These are phyloP conservation scores for Myrmophylax atrothorax DNA, from an alignment of 2,113 vertebrate genomes.

Conservation along the genomic window DNA sequence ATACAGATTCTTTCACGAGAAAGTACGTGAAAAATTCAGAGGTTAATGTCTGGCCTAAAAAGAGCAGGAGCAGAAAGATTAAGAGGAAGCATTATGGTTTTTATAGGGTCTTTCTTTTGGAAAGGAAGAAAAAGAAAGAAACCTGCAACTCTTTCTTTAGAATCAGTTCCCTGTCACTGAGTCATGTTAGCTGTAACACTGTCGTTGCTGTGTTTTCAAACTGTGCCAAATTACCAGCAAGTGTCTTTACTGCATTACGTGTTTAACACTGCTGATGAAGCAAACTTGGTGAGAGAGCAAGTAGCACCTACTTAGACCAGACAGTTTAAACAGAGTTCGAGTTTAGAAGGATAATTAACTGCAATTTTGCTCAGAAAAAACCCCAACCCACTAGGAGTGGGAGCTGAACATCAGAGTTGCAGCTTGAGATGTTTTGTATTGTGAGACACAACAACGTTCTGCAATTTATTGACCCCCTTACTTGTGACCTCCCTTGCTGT, in stretches of 20 bases:
- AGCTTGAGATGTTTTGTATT: constrained; percentile 44
- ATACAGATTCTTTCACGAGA: not conserved
- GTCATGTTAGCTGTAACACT: constrained; percentile 36
- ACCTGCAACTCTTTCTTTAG: constrained; percentile 66
- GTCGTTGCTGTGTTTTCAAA: constrained; percentile 72
- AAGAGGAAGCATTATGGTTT: constrained; percentile 9
- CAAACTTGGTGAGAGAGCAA: constrained; percentile 51
- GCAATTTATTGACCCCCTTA: constrained; percentile 22
- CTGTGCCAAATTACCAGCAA: constrained; percentile 94
- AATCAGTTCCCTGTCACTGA: constrained; percentile 56
- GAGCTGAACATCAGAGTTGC: constrained; percentile 51
- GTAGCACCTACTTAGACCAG: constrained; percentile 49
- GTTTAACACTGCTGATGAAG: constrained; percentile 78
- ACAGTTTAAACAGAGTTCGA: constrained; percentile 21
- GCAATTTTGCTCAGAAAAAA: constrained; percentile 45
- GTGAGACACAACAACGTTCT: constrained; percentile 21
- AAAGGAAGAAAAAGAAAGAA: constrained; percentile 34
- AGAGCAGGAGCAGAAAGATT: constrained; percentile 22
- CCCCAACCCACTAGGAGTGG: not conserved
- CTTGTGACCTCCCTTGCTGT: not conserved
- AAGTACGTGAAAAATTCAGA: constrained; percentile 43
- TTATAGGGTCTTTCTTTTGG: not conserved
- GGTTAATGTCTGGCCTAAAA: not conserved
- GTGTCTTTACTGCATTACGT: constrained; percentile 88
- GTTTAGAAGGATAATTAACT: constrained; percentile 32